Conservation (phyloP, 2,888 invertebrate genomes). For the Hofmannophila pseudospretella region DNA sequence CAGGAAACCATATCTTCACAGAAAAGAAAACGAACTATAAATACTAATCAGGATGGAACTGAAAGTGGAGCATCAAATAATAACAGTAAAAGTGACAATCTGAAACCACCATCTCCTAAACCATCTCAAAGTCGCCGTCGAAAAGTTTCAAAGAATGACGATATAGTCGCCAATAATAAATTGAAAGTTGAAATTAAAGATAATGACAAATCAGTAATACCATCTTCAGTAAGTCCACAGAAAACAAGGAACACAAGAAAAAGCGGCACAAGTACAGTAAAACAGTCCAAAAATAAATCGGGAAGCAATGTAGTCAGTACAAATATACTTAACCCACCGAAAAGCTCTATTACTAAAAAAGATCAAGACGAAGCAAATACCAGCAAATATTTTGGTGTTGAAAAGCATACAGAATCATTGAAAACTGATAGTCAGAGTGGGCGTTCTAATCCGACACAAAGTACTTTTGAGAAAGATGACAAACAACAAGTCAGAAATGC, state of each 20-base stretch:
- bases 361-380: slow-evolving; percentile 29
- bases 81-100: neutral
- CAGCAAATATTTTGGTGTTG: slow-evolving; percentile 46
- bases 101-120: neutral
- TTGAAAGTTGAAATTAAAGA: neutral
- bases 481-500: slow-evolving; percentile 8
- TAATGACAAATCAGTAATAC: neutral
- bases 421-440: slow-evolving; percentile 13
- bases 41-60: slow-evolving; percentile 3
- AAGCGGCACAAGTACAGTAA: neutral
- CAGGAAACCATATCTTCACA: slow-evolving; percentile 2
- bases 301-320: neutral
- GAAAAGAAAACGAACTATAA: slow-evolving; percentile 7
- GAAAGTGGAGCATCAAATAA: neutral
- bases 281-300: neutral
- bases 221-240: neutral
- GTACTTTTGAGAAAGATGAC: neutral
- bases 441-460: slow-evolving; percentile 17
- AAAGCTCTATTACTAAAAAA: slow-evolving; percentile 36
- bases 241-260: neutral
- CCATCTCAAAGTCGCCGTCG: neutral
- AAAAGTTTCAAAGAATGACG: neutral
- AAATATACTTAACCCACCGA: slow-evolving; percentile 25
- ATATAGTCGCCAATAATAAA: neutral
- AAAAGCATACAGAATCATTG: no score